Conservation (phyloP, 2,888 invertebrate species). For the Cyclophora punctaria region DNA sequence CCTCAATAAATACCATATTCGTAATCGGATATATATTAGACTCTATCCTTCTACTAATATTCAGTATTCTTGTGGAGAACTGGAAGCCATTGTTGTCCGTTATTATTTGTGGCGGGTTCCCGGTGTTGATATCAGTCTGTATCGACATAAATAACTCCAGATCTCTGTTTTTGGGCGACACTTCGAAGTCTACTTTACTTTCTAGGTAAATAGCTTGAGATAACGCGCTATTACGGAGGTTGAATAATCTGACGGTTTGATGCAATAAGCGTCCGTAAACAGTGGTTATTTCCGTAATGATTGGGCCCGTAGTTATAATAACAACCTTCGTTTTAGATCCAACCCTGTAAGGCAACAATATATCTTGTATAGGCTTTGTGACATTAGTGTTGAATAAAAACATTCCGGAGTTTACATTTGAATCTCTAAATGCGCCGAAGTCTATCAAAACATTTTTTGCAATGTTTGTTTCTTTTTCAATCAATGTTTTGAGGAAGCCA, state of each 20-base stretch:
- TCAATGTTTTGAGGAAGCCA: slow-evolving; percentile 86
- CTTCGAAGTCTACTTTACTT: slow-evolving; percentile 87
- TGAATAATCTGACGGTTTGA: slow-evolving; percentile 86
- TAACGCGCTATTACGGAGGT: slow-evolving; percentile 78
- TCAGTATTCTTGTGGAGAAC: slow-evolving; percentile 84
- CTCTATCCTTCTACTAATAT: slow-evolving; percentile 87
- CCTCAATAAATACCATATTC: slow-evolving; percentile 89
- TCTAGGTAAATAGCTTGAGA: slow-evolving; percentile 84
- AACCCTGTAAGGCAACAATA: slow-evolving; percentile 80
- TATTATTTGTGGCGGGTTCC: slow-evolving; percentile 85
- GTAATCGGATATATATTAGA: slow-evolving; percentile 98
- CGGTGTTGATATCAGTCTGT: slow-evolving; percentile 87
- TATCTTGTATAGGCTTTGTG: slow-evolving; percentile 85
- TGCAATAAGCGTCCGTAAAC: slow-evolving; percentile 84
- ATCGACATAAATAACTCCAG: slow-evolving; percentile 93
- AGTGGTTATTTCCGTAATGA: slow-evolving; percentile 87
- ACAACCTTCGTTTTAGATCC: slow-evolving; percentile 73
- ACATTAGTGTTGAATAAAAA: slow-evolving; percentile 95
- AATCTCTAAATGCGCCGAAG: slow-evolving; percentile 90
- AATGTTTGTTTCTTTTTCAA: slow-evolving; percentile 67
- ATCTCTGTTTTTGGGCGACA: slow-evolving; percentile 88
- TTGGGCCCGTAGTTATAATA: slow-evolving; percentile 87
- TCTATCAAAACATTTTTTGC: slow-evolving; percentile 68
- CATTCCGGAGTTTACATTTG: slow-evolving; percentile 92
- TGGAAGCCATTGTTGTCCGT: slow-evolving; percentile 95